A percentile compares a stretch with the other conserved stretches of the same genome.
Evolutionary conservation across 2,113 vertebrate species (phyloP).

Genomic region (Otolemur garnettii): DNA sequence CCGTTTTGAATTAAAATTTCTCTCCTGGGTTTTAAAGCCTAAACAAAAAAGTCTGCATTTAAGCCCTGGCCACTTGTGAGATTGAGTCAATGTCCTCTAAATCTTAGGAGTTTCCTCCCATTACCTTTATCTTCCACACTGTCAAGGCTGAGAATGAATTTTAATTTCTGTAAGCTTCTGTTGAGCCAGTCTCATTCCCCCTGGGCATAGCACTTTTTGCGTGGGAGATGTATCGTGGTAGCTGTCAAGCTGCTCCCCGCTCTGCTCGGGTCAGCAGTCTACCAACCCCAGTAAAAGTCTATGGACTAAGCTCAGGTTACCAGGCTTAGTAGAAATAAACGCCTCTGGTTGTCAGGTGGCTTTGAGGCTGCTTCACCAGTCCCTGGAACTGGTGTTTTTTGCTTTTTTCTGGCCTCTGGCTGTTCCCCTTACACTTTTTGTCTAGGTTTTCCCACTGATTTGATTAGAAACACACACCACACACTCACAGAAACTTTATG

Average conservation of each 20-base stretch:
- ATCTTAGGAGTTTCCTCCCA: not conserved
- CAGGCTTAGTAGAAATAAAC: not conserved
- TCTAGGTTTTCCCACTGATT: not conserved
- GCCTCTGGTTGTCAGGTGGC: not conserved
- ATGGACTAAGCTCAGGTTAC: not conserved
- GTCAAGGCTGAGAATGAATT: not conserved
- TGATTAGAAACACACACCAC: not conserved
- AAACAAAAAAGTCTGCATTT: not conserved
- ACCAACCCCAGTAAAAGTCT: not conserved
- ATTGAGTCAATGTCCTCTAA: not conserved
- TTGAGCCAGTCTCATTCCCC: not conserved
- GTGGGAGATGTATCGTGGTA: not conserved
- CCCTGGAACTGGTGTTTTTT: not conserved
- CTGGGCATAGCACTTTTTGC: not conserved
- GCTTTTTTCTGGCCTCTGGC: not conserved
- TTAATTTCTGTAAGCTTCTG: not conserved
- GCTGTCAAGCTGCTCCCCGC: not conserved
- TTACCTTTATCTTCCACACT: not conserved
- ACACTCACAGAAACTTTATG: not conserved
- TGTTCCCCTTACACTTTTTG: not conserved
- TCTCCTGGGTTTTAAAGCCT: not conserved
- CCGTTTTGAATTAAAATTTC: conserved; percentile 26
- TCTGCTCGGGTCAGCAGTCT: not conserved
- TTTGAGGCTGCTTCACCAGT: not conserved
- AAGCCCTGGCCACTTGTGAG: not conserved